phyloP scores from a whole-genome alignment of 2,113 vertebrate genomes.

The Syngnathoides biaculeatus region DNA sequence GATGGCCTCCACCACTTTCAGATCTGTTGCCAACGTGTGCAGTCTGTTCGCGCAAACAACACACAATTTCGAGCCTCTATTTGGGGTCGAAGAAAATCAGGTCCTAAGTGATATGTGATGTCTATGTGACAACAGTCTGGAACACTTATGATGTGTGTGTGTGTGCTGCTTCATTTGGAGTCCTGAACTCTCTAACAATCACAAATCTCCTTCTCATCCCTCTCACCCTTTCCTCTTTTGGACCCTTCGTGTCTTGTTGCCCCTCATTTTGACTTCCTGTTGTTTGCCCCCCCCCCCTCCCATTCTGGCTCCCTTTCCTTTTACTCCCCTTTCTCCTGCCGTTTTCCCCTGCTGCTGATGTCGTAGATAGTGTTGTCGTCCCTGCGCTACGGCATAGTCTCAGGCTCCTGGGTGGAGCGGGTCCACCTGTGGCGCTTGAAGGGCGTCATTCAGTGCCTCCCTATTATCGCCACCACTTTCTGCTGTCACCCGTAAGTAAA shows the following conservation, averaged over 20 bases:
- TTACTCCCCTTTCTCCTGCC: conserved; percentile 26
- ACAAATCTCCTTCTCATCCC: conserved; percentile 49
- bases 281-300: conserved; percentile 14
- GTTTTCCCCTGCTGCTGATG: conserved; percentile 45
- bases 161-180: conserved; percentile 50
- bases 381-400: conserved; percentile 74
- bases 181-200: conserved; percentile 71
- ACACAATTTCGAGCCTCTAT: too few relatives aligned
- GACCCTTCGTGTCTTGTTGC: conserved; percentile 5
- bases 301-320: conserved; percentile 18
- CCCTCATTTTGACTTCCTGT: conserved; percentile 14
- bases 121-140: conserved; percentile 33
- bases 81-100: too few relatives aligned
- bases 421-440: conserved; percentile 77
- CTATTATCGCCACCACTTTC: conserved; percentile 82
- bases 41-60: too few relatives aligned
- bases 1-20: too few relatives aligned
- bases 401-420: conserved; percentile 67
- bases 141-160: conserved; percentile 35
- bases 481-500: conserved; percentile 84
- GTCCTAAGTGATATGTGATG: conserved; percentile 8
- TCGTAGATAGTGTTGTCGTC: conserved; percentile 74
- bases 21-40: too few relatives aligned
- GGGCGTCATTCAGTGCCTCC: conserved; percentile 78
- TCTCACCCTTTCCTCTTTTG: conserved; percentile 13